Percentiles rank a stretch among this genome's conserved stretches.
These are phyloP conservation scores for Xestia ashworthii DNA, from an alignment of 2,888 invertebrate species.

Conservation along the genomic window DNA sequence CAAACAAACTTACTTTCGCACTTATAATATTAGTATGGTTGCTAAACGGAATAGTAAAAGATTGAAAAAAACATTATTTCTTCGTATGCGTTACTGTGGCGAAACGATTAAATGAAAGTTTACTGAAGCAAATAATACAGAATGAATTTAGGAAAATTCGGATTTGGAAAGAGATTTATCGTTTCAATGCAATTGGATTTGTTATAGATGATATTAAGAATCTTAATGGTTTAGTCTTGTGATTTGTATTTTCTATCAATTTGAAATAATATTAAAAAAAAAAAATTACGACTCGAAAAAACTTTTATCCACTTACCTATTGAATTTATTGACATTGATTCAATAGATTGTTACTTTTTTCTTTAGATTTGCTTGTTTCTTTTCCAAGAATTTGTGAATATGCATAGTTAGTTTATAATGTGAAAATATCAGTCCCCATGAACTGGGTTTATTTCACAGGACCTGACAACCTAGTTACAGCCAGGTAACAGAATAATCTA, in stretches of 20 bases:
- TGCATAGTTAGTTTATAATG: neutral
- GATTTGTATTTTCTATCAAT: conserved; percentile 7
- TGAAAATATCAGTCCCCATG: conserved; percentile 1
- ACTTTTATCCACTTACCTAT: neutral
- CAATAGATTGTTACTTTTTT: conserved; percentile 3
- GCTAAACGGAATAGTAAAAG: conserved; percentile 69
- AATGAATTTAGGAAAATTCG: conserved; percentile 50
- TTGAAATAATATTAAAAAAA: neutral
- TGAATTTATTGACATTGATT: neutral
- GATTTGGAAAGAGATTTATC: conserved; percentile 54
- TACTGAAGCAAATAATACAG: conserved; percentile 52
- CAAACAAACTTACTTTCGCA: too few species aligned
- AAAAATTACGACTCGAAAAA: neutral
- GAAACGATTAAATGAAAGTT: conserved; percentile 69
- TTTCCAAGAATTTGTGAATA: neutral
- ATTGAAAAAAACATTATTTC: conserved; percentile 57
- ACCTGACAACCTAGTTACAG: neutral
- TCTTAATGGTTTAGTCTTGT: conserved; percentile 15
- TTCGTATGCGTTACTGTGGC: conserved; percentile 50
- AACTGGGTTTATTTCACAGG: too few species aligned
- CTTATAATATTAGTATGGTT: conserved; percentile 3
- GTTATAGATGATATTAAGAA: conserved; percentile 16
- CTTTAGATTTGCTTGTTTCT: neutral
- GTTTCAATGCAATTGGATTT: conserved; percentile 47
- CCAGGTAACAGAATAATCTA: conserved; percentile 25